Conservation (phyloP, 2,888 invertebrate genomes). For the Tetheella fluctuosa region DNA sequence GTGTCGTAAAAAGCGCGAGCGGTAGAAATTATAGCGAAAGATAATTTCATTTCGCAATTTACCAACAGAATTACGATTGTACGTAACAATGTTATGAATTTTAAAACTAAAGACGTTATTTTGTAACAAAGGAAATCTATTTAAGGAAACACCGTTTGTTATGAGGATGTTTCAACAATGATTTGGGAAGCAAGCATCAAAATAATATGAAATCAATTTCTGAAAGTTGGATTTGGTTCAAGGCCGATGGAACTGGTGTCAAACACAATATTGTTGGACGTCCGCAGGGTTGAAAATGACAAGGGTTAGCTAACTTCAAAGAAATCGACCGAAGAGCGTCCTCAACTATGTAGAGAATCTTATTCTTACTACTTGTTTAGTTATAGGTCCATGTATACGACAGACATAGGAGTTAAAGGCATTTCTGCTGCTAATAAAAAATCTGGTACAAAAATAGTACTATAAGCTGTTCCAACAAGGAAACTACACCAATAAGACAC, state of each 20-base stretch:
- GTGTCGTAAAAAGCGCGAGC: constrained; percentile 8
- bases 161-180: constrained; percentile 40
- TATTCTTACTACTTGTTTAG: background rate
- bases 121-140: constrained; percentile 48
- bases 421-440: background rate
- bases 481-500: constrained; percentile 23
- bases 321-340: background rate
- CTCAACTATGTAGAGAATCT: constrained; percentile 6
- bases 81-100: constrained; percentile 19
- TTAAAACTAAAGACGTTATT: constrained; percentile 28
- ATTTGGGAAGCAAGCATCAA: constrained; percentile 19
- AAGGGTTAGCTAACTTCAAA: constrained; percentile 13
- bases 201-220: constrained; percentile 9
- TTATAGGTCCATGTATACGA: background rate
- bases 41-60: constrained; percentile 7
- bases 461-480: constrained; percentile 4
- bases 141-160: constrained; percentile 29
- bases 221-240: background rate
- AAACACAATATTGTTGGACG: constrained; percentile 1
- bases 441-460: background rate
- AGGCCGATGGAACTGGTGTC: background rate
- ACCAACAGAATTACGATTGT: constrained; percentile 19
- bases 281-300: constrained; percentile 6
- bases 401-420: background rate
- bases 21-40: constrained; percentile 11